Evolutionary conservation across 2,797 vertebrate genomes (phyloP), one percentile per base, ranked within the genome.

Genomic region (Buceros bicornis): DNA sequence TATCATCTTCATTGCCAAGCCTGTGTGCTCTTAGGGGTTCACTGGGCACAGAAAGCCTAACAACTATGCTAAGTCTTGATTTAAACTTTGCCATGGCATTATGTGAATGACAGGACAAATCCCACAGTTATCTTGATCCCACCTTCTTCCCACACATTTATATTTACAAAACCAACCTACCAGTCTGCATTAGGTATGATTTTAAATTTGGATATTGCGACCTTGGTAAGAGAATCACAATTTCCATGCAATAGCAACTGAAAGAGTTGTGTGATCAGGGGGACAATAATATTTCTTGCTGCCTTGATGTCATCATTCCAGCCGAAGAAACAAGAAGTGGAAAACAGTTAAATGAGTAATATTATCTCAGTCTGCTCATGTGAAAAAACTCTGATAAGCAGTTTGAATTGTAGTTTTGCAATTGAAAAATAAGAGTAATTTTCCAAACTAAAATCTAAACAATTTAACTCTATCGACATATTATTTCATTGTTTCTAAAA

Each of bases 31-130:
- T 89, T 31, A 50, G 47, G 57, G 26, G 3, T 66, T 93, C 67
- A 54, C 22, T 80, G 73, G 66, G 24, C 33, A 70, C 13, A 62
- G 58, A 69, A 43, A 89, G 16, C 43, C 65, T 73, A 43, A 53
- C 48, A 35, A 56, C 66, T 56, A 21, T 61, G 33, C 66, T 90
- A 89, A 85, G 76, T 90, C 72, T 95, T 82, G 16, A 84, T 60
- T 95, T 94, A 90, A 96, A 94, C n/a, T 97, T 97, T 95, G 57
- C 76, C 62, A 60, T 69, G 64, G 51, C 17, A 78, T 11, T 93
- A 91, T 78, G 60, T 92, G 94, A 94, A 89, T 93, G 77, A 89
- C 85, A 37, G 77, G 24, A 48, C 37, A 95, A 86, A 60, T 76
- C 51, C 73, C 47, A 76, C 80, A 83, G 37, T 79, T 95, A 73